Evolutionary conservation across 2,888 invertebrate species (phyloP).

Genomic region (Agrilus biguttatus): DNA sequence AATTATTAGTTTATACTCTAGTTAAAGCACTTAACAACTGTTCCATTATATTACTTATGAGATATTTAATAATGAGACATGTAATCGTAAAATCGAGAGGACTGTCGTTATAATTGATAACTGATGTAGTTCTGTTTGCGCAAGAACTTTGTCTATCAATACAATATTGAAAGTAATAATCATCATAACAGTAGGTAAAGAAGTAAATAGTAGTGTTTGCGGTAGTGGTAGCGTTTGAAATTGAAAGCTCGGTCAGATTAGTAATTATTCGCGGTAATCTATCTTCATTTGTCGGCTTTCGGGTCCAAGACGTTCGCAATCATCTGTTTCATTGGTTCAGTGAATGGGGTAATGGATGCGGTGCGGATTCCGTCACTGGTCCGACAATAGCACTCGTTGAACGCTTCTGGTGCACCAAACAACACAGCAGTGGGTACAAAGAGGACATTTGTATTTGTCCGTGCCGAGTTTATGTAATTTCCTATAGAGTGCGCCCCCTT

Average conservation of each 20-base stretch:
- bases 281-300: slow-evolving; percentile 31
- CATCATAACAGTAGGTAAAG: no score
- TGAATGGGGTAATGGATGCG: slow-evolving; percentile 34
- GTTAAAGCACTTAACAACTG: no score
- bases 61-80: no score
- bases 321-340: slow-evolving; percentile 36
- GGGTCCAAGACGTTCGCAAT: slow-evolving; percentile 32
- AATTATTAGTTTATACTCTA: no score
- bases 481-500: slow-evolving; percentile 33
- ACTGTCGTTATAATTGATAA: no score
- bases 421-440: slow-evolving; percentile 27
- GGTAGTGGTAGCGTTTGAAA: slow-evolving; percentile 11
- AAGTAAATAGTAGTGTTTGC: no score
- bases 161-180: no score
- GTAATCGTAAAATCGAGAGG: no score
- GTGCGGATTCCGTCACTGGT: slow-evolving; percentile 28
- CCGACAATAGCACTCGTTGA: slow-evolving; percentile 29
- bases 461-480: slow-evolving; percentile 38
- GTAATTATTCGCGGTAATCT: slow-evolving; percentile 33
- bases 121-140: no score
- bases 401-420: slow-evolving; percentile 28
- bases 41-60: no score
- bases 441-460: slow-evolving; percentile 37
- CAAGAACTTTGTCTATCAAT: no score
- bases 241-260: slow-evolving; percentile 34